Evolutionary conservation across 2,113 vertebrate genomes (phyloP).

Genomic region (Xiphorhynchus elegans): DNA sequence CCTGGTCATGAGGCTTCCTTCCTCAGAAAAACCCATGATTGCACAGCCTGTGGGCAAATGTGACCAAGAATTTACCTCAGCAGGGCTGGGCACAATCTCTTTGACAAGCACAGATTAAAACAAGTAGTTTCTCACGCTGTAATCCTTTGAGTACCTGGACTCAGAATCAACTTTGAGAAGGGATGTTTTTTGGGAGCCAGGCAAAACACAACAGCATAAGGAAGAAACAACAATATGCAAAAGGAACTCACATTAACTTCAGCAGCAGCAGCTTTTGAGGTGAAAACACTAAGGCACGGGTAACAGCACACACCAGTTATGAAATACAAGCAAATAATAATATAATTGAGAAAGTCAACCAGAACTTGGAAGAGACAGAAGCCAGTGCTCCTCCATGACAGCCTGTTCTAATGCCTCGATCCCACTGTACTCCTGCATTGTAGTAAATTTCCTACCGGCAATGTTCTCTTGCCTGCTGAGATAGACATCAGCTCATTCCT

Average conservation of each 20-base stretch:
- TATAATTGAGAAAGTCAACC: background rate
- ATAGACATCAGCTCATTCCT: background rate
- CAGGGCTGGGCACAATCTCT: background rate
- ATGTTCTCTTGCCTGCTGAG: background rate
- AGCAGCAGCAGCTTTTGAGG: background rate
- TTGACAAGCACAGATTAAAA: background rate
- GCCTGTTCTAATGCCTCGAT: background rate
- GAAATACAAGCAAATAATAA: background rate
- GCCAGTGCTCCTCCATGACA: fast-evolving
- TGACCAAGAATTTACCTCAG: background rate
- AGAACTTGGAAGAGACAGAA: background rate
- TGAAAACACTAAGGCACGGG: background rate
- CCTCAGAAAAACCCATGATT: background rate
- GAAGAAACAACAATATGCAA: background rate
- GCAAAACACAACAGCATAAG: background rate
- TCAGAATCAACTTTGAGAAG: background rate
- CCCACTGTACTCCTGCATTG: background rate
- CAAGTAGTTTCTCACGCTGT: background rate
- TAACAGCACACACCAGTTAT: background rate
- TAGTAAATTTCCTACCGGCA: background rate
- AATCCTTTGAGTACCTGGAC: background rate
- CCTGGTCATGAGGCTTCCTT: background rate
- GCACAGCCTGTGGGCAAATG: background rate
- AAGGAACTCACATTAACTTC: background rate
- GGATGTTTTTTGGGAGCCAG: background rate